Conservation (phyloP, 2,113 vertebrate genomes). For the Tichodroma muraria region DNA sequence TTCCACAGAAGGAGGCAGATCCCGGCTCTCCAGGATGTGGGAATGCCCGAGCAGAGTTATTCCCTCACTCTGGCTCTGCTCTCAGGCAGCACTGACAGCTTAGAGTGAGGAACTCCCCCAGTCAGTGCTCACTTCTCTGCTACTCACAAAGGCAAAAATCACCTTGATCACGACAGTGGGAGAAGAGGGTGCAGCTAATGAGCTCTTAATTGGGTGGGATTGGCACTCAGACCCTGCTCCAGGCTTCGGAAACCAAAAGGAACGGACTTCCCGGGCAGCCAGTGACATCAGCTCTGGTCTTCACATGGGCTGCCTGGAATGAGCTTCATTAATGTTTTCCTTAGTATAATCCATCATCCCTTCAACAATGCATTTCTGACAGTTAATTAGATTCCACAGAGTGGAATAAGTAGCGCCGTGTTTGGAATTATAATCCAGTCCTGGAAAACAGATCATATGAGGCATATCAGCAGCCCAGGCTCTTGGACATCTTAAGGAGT, state of each 20-base stretch:
- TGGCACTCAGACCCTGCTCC: background rate
- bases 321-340: slow-evolving; percentile 76
- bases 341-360: slow-evolving; percentile 79
- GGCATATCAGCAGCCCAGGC: background rate
- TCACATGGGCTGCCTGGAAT: slow-evolving; percentile 61
- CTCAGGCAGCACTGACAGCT: background rate
- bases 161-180: background rate
- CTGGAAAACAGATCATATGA: slow-evolving; percentile 29
- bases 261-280: background rate
- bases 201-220: background rate
- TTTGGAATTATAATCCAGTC: slow-evolving; percentile 64
- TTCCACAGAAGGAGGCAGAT: background rate
- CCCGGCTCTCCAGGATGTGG: background rate
- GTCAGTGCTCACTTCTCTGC: background rate
- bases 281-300: slow-evolving; percentile 34
- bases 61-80: background rate
- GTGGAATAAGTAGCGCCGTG: slow-evolving; percentile 64
- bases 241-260: background rate
- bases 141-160: background rate
- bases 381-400: slow-evolving; percentile 84
- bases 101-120: background rate
- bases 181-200: background rate
- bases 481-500: slow-evolving; percentile 17
- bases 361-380: slow-evolving; percentile 78
- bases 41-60: background rate